Conservation (phyloP, 2,888 invertebrate genomes). For the Cremastinae sp. region DNA sequence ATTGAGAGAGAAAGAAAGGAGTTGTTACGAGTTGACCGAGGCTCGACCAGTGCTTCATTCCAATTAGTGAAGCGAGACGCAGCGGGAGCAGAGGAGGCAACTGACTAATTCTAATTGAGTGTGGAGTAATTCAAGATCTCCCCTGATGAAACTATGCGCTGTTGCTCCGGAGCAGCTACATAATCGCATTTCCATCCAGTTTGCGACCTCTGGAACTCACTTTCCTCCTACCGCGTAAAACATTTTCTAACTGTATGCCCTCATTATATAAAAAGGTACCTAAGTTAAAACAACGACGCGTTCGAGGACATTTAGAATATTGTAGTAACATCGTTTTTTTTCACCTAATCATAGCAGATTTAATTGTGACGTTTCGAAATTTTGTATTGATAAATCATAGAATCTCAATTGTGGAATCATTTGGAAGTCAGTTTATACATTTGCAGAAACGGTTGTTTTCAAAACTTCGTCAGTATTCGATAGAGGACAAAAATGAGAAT, state of each 20-base stretch:
- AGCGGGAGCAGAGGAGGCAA: slow-evolving; percentile 14
- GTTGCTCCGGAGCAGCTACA: slow-evolving; percentile 12
- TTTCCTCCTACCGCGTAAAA: neutral
- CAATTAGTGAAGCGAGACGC: slow-evolving; percentile 57
- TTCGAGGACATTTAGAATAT: no score
- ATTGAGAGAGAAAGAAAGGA: slow-evolving; percentile 9
- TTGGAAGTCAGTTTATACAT: no score
- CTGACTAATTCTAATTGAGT: slow-evolving; percentile 62
- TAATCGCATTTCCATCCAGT: slow-evolving; percentile 59
- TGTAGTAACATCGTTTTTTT: no score
- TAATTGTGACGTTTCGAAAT: no score
- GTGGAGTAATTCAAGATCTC: slow-evolving; percentile 62
- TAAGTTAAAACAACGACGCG: no score
- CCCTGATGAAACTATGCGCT: slow-evolving; percentile 56
- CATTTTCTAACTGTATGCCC: slow-evolving; percentile 34
- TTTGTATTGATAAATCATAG: no score
- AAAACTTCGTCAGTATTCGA: no score
- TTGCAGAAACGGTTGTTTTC: no score
- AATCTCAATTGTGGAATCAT: no score
- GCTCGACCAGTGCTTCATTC: slow-evolving; percentile 54
- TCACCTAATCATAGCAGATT: no score
- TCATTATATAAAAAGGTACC: slow-evolving; percentile 24
- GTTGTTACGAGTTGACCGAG: neutral
- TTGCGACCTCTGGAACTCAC: slow-evolving; percentile 1
- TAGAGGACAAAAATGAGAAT: no score